Evolutionary conservation across 2,888 invertebrate species (phyloP).

Genomic region (Flabesymbios commensalis): DNA sequence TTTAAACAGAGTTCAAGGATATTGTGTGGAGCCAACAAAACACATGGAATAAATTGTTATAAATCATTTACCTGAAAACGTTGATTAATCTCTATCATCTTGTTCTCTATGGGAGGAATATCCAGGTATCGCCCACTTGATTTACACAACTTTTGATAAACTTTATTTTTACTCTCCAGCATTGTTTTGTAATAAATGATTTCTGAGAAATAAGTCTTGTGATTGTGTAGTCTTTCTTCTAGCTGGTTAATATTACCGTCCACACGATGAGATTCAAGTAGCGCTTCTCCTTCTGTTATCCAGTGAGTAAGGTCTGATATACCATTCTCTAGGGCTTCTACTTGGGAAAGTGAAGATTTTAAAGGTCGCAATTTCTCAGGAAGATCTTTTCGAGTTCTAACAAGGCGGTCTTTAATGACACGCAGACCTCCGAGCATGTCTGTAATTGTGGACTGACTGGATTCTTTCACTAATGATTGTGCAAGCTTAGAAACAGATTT

Average conservation of each 20-base stretch:
- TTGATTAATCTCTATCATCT: slow-evolving; percentile 80
- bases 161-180: slow-evolving; percentile 93
- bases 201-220: slow-evolving; percentile 84
- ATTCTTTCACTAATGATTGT: slow-evolving; percentile 85
- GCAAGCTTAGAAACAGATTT: slow-evolving; percentile 89
- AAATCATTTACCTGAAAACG: slow-evolving; percentile 69
- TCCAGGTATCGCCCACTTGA: slow-evolving; percentile 78
- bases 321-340: slow-evolving; percentile 86
- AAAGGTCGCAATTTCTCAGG: slow-evolving; percentile 75
- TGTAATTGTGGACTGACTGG: slow-evolving; percentile 88
- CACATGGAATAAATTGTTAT: not conserved
- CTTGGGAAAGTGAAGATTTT: slow-evolving; percentile 67
- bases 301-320: slow-evolving; percentile 83
- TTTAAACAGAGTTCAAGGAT: not conserved
- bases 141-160: slow-evolving; percentile 82
- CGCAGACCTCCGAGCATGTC: slow-evolving; percentile 80
- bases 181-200: slow-evolving; percentile 90
- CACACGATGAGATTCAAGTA: slow-evolving; percentile 69
- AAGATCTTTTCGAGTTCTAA: slow-evolving; percentile 68
- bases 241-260: slow-evolving; percentile 74
- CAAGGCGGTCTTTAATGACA: slow-evolving; percentile 53
- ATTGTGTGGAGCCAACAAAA: not conserved
- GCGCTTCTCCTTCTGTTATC: slow-evolving; percentile 81
- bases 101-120: slow-evolving; percentile 69
- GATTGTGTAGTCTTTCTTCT: slow-evolving; percentile 76